Evolutionary conservation across 1,140 invertebrate genomes (phyloP), one percentile per base, ranked within the genome.

Genomic region (Cyphomyrmex costatus): DNA sequence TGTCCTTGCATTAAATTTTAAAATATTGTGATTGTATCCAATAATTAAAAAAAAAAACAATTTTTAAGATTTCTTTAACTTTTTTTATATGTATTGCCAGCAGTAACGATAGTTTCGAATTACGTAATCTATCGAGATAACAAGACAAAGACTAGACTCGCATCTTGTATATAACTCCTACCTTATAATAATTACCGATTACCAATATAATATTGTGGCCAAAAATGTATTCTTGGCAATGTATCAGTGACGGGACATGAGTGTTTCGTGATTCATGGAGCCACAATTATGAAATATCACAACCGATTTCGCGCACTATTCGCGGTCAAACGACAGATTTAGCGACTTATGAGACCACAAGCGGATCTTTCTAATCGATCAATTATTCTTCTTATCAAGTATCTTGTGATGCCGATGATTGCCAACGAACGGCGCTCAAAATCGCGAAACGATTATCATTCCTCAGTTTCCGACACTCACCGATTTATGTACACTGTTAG

Each of bases 221-320:
- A 73, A 73, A 60, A 24, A 82, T 71, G n/a, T n/a, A 73, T 71
- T 24, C 7, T 30, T 71, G 78, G 78, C 51, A 42, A 56, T 6
- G 19, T 51, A 61, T 60, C 73, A 76, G 2, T 24, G 33, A 33
- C 27, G 14, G 27, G 3, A 16, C 12, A 24, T 19, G 7, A 71
- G 0, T 73, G 61, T 36, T 14, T 24, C 66, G 24, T 82, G 66
- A 71, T 82, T 82, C 51, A 80, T 58, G 8, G 78, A 21, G 51
- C 78, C 51, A 73, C 7, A 42, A 42, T 30, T 58, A 71, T 70
- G 16, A 73, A 82, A 82, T 82, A 58, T 73, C 36, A 58, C 24
- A 49, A 71, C 58, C 56, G 24, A 21, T 71, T 70, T 80, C 14
- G 42, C 30, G 14, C 33, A 7, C 33, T 16, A 10, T 10, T 66